These are phyloP conservation scores for Macrophya annulata DNA, from an alignment of 2,888 invertebrate species.

Conservation along the genomic window DNA sequence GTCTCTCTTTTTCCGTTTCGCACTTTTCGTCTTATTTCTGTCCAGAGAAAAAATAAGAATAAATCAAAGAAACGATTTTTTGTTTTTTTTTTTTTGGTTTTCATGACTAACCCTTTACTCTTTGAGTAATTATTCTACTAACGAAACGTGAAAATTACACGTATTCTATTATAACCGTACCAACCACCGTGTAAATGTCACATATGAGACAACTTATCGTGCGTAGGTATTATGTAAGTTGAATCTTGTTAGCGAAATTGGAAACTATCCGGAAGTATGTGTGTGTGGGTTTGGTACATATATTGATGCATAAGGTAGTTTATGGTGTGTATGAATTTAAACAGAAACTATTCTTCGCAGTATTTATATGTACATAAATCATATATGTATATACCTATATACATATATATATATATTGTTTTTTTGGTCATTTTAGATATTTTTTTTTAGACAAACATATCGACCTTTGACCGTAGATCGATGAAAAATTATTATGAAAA, in stretches of 20 bases:
- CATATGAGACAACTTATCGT: background rate
- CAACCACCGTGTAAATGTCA: background rate
- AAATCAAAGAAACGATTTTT: background rate
- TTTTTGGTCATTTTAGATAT: no score
- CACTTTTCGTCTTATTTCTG: no score
- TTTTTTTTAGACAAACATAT: no score
- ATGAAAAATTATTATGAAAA: no score
- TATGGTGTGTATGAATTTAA: background rate
- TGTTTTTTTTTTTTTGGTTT: no score
- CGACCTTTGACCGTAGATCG: no score
- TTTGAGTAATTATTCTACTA: background rate
- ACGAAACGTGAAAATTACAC: background rate
- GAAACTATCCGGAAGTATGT: constrained; percentile 22
- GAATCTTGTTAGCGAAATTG: constrained; percentile 37
- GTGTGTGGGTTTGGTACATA: background rate
- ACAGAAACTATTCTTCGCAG: background rate
- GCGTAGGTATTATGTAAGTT: constrained; percentile 6
- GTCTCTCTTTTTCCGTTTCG: no score
- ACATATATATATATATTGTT: no score
- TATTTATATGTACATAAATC: no score
- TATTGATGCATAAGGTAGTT: background rate
- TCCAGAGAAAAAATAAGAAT: background rate
- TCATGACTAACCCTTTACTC: no score
- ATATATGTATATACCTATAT: no score
- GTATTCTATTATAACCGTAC: background rate